phyloP scores from a whole-genome alignment of 2,888 invertebrate genomes.

The Teleiodes luculella region DNA sequence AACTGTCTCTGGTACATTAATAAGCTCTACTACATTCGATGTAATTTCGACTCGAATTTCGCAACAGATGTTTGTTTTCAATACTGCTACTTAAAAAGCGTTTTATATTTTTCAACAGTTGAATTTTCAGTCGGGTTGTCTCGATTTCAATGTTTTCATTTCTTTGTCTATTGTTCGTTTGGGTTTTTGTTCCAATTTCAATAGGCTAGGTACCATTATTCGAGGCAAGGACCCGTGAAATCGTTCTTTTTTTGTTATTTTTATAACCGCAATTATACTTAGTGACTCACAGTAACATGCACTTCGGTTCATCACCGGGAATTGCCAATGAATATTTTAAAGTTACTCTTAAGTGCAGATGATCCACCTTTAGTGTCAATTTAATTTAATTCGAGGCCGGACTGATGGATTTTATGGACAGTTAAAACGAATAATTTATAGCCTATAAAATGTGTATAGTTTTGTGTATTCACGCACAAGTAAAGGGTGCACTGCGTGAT shows the following conservation, averaged over 20 bases:
- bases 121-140: constrained; percentile 27
- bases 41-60: constrained; percentile 22
- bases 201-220: too few relatives aligned
- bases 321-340: constrained; percentile 3
- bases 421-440: constrained; percentile 20
- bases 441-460: constrained; percentile 15
- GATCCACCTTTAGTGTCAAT: constrained; percentile 13
- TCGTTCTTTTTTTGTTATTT: too few relatives aligned
- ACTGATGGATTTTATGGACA: constrained; percentile 19
- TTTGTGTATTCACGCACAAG: constrained; percentile 7
- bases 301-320: constrained; percentile 2
- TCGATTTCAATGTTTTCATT: constrained; percentile 16
- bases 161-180: too few relatives aligned
- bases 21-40: constrained; percentile 14
- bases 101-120: too few relatives aligned
- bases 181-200: too few relatives aligned
- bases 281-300: background rate
- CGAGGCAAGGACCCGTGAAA: too few relatives aligned
- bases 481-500: background rate
- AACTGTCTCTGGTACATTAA: constrained; percentile 17
- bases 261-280: background rate
- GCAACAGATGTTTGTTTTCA: constrained; percentile 43
- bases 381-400: constrained; percentile 12
- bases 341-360: background rate
- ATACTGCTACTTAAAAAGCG: constrained; percentile 28